phyloP scores from a whole-genome alignment of 1,140 invertebrate genomes.

The Zaprionus camerounensis region DNA sequence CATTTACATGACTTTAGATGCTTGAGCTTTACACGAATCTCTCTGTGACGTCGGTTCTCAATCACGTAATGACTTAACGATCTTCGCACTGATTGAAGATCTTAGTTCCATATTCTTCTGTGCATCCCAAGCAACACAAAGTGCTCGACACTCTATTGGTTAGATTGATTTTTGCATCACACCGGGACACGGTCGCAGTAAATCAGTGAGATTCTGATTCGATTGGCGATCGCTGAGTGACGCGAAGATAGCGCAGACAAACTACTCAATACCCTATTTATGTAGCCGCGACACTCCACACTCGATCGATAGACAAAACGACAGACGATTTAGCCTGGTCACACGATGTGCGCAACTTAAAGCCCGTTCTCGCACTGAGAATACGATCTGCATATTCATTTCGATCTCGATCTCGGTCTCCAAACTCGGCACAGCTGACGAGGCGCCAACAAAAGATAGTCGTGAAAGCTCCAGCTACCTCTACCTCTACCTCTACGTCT shows the following conservation, averaged over 20 bases:
- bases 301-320: not conserved
- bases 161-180: not conserved
- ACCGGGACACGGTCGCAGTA: not conserved
- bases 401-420: not conserved
- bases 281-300: not conserved
- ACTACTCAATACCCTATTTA: not conserved
- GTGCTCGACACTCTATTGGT: not conserved
- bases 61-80: constrained; percentile 25
- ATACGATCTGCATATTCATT: constrained; percentile 55
- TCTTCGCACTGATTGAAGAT: not conserved
- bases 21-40: constrained; percentile 30
- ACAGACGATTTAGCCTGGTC: not conserved
- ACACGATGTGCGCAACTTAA: constrained; percentile 62
- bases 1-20: constrained; percentile 58
- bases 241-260: not conserved
- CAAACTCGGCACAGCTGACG: not conserved
- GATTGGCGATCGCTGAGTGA: not conserved
- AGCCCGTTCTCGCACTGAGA: constrained; percentile 71
- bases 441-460: constrained; percentile 11
- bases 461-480: constrained; percentile 35
- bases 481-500: not conserved
- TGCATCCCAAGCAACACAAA: not conserved
- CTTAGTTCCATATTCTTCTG: not conserved
- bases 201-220: constrained; percentile 2
- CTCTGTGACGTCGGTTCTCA: not conserved